Evolutionary conservation across 1,140 invertebrate species (phyloP).

Genomic region (Stegodyphus dumicola): DNA sequence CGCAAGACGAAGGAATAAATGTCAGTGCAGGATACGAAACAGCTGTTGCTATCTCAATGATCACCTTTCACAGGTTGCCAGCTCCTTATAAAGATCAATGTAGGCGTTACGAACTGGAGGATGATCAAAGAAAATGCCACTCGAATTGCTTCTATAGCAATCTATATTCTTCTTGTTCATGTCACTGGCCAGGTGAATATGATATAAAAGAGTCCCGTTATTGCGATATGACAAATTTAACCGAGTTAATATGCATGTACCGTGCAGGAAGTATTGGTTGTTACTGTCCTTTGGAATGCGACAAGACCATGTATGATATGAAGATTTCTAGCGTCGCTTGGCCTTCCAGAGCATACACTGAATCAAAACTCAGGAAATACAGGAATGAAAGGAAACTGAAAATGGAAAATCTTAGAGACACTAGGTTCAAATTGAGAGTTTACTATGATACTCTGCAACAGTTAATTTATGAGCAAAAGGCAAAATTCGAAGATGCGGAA

Average conservation of each 20-base stretch:
- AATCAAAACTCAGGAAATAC: neutral
- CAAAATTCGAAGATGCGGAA: slow-evolving; percentile 46
- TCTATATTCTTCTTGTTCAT: neutral
- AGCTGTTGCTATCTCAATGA: slow-evolving; percentile 64
- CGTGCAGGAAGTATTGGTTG: neutral
- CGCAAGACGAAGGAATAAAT: slow-evolving; percentile 68
- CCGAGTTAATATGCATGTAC: neutral
- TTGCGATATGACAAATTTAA: neutral
- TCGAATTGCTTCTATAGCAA: neutral
- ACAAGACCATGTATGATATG: neutral
- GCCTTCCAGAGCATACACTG: neutral
- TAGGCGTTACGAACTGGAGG: neutral
- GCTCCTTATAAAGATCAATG: slow-evolving; percentile 42
- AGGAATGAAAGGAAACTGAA: neutral
- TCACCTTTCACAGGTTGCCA: slow-evolving; percentile 6
- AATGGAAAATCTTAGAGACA: neutral
- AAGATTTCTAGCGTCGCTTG: neutral
- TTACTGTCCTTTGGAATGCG: neutral
- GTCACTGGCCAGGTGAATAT: neutral
- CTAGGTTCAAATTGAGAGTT: neutral
- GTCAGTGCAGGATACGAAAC: slow-evolving; percentile 66
- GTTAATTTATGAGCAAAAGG: slow-evolving; percentile 29
- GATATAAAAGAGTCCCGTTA: neutral
- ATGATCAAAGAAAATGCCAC: slow-evolving; percentile 14
- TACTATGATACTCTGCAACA: slow-evolving; percentile 39